A percentile compares a stretch with the other conserved stretches of the same genome.
Conservation (phyloP, 2,888 invertebrate genomes). For the Drosophila anomelani region DNA sequence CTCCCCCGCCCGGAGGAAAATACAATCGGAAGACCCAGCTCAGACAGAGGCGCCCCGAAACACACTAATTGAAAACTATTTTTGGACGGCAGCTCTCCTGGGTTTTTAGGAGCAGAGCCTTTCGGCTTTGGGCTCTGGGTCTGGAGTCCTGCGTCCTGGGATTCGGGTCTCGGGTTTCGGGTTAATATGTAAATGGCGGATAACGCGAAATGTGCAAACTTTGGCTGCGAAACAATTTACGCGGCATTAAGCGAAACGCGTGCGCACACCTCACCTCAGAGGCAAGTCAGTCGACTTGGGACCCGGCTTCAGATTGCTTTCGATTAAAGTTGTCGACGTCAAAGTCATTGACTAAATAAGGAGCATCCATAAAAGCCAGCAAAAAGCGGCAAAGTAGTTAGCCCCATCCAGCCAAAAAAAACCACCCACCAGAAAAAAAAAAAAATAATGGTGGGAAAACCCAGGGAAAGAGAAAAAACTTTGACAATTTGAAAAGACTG, state of each 20-base stretch:
- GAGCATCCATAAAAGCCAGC: slow-evolving; percentile 51
- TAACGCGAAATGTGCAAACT: slow-evolving; percentile 77
- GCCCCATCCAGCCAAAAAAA: slow-evolving; percentile 12
- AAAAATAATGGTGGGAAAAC: not conserved
- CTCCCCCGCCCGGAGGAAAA: slow-evolving; percentile 34
- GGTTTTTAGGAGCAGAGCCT: slow-evolving; percentile 5
- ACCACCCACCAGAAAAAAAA: not conserved
- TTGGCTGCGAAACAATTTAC: slow-evolving; percentile 77
- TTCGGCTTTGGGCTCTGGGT: slow-evolving; percentile 14
- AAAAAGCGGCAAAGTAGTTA: slow-evolving; percentile 48
- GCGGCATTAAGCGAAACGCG: slow-evolving; percentile 77
- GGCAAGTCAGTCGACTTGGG: slow-evolving; percentile 13
- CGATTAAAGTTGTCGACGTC: slow-evolving; percentile 78
- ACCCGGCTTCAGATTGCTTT: slow-evolving; percentile 58
- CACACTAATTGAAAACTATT: slow-evolving; percentile 78
- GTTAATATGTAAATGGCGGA: slow-evolving; percentile 74
- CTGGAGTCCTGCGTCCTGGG: slow-evolving; percentile 3
- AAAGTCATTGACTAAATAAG: slow-evolving; percentile 79
- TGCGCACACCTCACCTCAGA: slow-evolving; percentile 62
- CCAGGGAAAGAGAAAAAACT: slow-evolving; percentile 51
- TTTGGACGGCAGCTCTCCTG: slow-evolving; percentile 59
- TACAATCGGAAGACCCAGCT: slow-evolving; percentile 20
- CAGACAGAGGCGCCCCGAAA: slow-evolving; percentile 25
- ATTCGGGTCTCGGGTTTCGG: slow-evolving; percentile 41
- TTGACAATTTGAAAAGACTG: slow-evolving; percentile 68